Base-by-base conservation (phyloP, 2,888 invertebrate genomes). In the Caenorhabditis sp. region DNA sequence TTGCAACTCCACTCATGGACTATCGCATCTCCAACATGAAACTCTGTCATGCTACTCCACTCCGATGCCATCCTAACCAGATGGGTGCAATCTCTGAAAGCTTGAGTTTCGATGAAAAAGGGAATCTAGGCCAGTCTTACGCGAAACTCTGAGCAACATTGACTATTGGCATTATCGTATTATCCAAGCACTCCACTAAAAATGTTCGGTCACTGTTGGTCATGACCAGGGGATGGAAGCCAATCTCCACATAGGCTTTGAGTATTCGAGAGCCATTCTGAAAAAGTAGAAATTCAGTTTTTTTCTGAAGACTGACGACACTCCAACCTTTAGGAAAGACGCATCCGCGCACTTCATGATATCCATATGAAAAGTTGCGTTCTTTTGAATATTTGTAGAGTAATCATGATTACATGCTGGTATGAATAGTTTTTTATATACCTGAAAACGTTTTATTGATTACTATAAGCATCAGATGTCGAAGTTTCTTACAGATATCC, bases 151-250 rank as follows among this genome's bases (percentile, higher is more conserved):
- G 31, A 10, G 75, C 64, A 14, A 68, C 26, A 54, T 75, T 82
- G 8, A 79, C 61, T 5, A 73, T 64, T 16, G 69, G 74, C 16
- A 61, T 10, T 16, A 68, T 61, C 14, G 68, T 54, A 38, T 56
- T 68, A 31, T 88, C 88, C 24, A 86, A 38, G 68, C 88, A 88
- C 63, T 86, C 85, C 6, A 88, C 69, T 22, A 80, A 51, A 56
- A 81, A 88, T 8, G 87, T 82, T 38, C 87, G 63, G 61, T 87
- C 87, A 68, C 75, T 84, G 44, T 81, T 84, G 35, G 88, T 88
- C n/a, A 87, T 86, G 8, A 86, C 88, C 22, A 88, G 70, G 12
- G 88, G 88, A 83, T 88, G 88, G 69, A 88, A 88, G 8, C 87
- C 86, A n/a, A 88, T 86, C 72, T 86, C 87, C 3, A 88, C 73